These are phyloP conservation scores for Macquaria ambigua DNA, from an alignment of 2,113 vertebrate species.

Conservation along the genomic window DNA sequence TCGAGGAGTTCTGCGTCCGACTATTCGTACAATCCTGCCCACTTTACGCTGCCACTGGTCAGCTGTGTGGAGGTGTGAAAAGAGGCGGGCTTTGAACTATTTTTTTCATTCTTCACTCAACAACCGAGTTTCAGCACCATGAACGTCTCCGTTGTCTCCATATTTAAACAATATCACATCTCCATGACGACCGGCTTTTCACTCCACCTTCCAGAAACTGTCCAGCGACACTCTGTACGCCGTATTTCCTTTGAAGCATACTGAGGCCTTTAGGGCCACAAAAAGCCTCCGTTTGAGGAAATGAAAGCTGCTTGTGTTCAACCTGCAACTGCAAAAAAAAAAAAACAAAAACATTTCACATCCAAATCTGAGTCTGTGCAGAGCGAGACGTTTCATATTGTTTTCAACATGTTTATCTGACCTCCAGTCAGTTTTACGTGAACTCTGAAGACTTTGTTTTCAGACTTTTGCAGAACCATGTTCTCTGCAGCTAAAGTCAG, in stretches of 20 bases:
- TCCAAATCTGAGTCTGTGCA: not conserved
- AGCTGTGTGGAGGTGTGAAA: too few relatives aligned
- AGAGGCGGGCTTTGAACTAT: too few relatives aligned
- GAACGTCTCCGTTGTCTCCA: too few relatives aligned
- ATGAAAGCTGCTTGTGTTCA: slow-evolving; percentile 20
- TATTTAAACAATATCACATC: too few relatives aligned
- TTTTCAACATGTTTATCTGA: not conserved
- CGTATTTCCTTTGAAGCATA: not conserved
- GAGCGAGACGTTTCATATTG: not conserved
- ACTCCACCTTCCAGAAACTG: too few relatives aligned
- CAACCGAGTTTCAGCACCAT: too few relatives aligned
- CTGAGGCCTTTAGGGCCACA: not conserved
- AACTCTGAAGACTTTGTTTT: not conserved
- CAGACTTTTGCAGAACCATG: not conserved
- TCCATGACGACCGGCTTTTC: too few relatives aligned
- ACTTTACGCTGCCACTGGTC: too few relatives aligned
- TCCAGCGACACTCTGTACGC: too few relatives aligned
- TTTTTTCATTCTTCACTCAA: too few relatives aligned
- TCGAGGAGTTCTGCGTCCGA: too few relatives aligned
- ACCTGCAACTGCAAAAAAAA: slow-evolving; percentile 5
- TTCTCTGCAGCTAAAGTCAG: not conserved
- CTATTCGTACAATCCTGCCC: too few relatives aligned
- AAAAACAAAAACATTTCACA: not conserved
- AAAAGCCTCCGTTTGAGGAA: slow-evolving; percentile 1
- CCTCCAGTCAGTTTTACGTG: not conserved